Evolutionary conservation across 2,888 invertebrate genomes (phyloP), one percentile per base, ranked within the genome.

Genomic region (Hedya salicella): DNA sequence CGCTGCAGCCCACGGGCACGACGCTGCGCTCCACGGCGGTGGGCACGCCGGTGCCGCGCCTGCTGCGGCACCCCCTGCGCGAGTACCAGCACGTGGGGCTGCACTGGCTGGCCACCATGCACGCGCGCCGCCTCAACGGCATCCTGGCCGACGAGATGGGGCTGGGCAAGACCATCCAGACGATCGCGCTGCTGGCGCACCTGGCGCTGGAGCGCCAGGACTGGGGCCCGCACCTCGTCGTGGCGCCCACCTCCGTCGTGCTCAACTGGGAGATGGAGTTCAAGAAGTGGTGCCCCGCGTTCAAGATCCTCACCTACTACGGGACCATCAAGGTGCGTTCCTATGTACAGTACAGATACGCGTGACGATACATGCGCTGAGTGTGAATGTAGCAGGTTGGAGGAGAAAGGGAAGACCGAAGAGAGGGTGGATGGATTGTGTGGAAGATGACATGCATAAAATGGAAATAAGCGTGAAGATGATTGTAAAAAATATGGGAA

Each of bases 251-350:
- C 14, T 99, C 99, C 73, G 99, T 99, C 57, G 98, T 99, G 96
- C 94, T 99, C 69, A 99, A 99, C 92, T 99, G 99, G 99, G 99
- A 99, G 93, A 98, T 99, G 97, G 99, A 99, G 90, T 97, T 98
- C 82, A 99, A 99, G 89, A 99, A 99, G 88, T 99, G 99, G 99
- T 99, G 99, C 88, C 99, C 99, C 0, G 98, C 97, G 59, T 98
- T 99, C 87, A 99, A 99, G 94, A 98, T 99, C 79, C 94, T 99
- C 73, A 99, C 99, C 0, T 99, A 99, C 87, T 99, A 98, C 84
- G 99, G 99, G 50, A 95, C 96, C 32, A 97, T 97, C 78, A 99
- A 99, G 85, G 57, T 57, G 44, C 16, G 2, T 16, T 42, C 3
- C 3, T 4, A 25, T 25, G 25, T 25, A 3, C 3, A 25, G 6